phyloP scores from a whole-genome alignment of 2,888 invertebrate species.

The Caenorhabditis zanzibari region DNA sequence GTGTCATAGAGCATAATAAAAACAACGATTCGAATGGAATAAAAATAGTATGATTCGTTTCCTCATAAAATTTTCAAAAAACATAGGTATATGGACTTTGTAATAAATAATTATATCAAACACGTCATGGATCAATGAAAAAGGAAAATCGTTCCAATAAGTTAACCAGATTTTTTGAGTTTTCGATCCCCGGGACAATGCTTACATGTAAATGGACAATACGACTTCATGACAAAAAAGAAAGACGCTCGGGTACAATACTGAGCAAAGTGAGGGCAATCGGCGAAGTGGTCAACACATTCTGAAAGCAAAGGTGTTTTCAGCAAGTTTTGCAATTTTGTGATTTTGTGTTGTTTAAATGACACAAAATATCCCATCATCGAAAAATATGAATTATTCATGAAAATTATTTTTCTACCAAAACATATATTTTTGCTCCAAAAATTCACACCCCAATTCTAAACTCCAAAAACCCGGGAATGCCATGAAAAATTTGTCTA shows the following conservation, averaged over 20 bases:
- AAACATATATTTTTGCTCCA: too few species aligned
- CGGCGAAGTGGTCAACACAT: slow-evolving; percentile 82
- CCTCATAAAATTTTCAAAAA: too few species aligned
- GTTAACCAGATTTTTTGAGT: slow-evolving; percentile 37
- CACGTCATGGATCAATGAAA: slow-evolving; percentile 48
- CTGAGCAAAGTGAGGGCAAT: slow-evolving; percentile 82
- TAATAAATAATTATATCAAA: slow-evolving; percentile 46
- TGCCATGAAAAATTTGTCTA: too few species aligned
- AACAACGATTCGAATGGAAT: too few species aligned
- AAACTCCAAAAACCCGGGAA: too few species aligned
- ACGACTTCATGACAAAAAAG: slow-evolving; percentile 83
- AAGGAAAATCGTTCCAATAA: slow-evolving; percentile 6
- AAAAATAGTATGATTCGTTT: neutral
- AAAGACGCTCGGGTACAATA: slow-evolving; percentile 82
- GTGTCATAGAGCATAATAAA: too few species aligned
- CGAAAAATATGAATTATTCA: too few species aligned
- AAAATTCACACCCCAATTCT: too few species aligned
- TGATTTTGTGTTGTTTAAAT: too few species aligned
- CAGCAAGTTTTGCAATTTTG: too few species aligned
- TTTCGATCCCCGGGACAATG: slow-evolving; percentile 68
- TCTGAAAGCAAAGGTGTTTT: slow-evolving; percentile 57
- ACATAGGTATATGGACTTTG: too few species aligned
- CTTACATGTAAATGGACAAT: slow-evolving; percentile 82
- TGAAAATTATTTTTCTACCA: too few species aligned
- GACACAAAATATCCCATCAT: neutral